A percentile compares a stretch with the other conserved stretches of the same genome.
phyloP scores from a whole-genome alignment of 2,113 vertebrate genomes.

The Sinosuthora webbiana region DNA sequence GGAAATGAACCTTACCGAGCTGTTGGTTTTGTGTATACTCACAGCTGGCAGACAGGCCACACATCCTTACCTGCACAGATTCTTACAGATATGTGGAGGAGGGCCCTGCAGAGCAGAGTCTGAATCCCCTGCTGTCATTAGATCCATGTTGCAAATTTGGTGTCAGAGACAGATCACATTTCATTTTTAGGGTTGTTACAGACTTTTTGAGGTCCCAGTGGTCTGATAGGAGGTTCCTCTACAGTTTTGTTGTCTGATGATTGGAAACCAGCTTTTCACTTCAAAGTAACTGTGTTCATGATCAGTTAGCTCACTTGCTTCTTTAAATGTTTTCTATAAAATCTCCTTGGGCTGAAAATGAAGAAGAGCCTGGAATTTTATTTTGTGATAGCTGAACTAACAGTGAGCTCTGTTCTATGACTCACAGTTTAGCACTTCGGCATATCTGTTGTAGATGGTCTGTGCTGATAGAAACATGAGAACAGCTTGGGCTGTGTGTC shows the following conservation, averaged over 20 bases:
- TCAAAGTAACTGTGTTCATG: rapidly evolving
- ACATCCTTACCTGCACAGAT: neutral
- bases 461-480: neutral
- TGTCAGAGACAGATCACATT: neutral
- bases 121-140: neutral
- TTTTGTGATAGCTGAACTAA: neutral
- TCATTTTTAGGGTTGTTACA: neutral
- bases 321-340: neutral
- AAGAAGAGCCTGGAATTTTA: neutral
- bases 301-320: neutral
- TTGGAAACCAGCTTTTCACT: neutral
- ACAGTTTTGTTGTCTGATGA: neutral
- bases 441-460: conserved; percentile 22
- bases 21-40: neutral
- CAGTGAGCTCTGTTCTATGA: neutral
- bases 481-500: neutral
- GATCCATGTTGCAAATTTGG: neutral
- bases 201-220: neutral
- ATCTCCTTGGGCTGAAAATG: neutral
- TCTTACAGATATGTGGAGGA: neutral
- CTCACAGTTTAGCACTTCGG: conserved; percentile 4
- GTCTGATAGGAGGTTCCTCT: neutral
- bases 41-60: neutral
- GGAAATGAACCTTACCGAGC: neutral
- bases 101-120: neutral